Conservation (phyloP, 2,113 vertebrate genomes). For the Mixornis gularis region DNA sequence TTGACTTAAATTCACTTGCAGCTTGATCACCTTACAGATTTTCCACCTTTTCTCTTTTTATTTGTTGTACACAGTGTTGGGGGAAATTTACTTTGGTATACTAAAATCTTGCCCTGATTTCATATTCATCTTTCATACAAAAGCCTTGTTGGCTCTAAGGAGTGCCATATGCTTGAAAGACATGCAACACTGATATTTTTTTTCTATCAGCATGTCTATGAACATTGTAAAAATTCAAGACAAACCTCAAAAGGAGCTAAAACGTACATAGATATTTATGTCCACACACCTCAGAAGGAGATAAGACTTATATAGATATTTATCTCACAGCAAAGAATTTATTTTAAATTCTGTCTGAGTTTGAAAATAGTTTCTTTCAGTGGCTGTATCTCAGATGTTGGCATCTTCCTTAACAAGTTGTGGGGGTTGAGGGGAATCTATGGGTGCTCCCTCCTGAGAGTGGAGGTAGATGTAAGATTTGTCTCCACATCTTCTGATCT, state of each 20-base stretch:
- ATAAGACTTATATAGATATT: neutral
- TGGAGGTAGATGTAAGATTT: neutral
- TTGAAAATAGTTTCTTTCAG: neutral
- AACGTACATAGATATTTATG: neutral
- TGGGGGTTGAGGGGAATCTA: neutral
- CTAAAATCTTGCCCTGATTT: conserved; percentile 44
- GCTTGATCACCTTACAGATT: neutral
- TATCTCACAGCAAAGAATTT: neutral
- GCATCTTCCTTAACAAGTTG: neutral
- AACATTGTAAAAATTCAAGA: conserved; percentile 30
- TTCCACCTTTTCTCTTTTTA: neutral
- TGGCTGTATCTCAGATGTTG: neutral
- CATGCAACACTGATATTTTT: conserved; percentile 36
- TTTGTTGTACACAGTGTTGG: neutral
- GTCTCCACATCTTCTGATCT: neutral
- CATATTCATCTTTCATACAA: conserved; percentile 61
- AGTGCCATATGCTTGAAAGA: conserved; percentile 61
- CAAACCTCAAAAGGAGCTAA: neutral
- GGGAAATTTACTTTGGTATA: neutral
- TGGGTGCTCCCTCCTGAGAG: neutral
- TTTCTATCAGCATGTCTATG: conserved; percentile 19
- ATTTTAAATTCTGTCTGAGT: neutral
- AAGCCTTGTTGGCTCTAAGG: conserved; percentile 55
- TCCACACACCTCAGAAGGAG: neutral
- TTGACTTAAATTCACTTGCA: neutral